These are phyloP conservation scores for Triplophysa dalaica DNA, from an alignment of 2,113 vertebrate species.

Conservation along the genomic window DNA sequence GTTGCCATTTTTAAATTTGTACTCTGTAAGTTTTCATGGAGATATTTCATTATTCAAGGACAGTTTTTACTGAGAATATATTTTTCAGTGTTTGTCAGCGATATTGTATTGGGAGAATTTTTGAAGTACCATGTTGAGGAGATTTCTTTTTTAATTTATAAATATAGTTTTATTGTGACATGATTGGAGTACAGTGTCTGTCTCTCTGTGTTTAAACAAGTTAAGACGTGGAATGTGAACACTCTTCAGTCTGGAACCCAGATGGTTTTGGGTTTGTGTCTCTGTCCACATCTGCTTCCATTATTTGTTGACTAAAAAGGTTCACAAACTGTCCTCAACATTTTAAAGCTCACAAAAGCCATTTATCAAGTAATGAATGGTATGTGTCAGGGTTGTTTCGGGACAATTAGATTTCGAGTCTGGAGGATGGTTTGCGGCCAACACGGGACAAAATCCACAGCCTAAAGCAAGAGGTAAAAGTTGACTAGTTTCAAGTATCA, in stretches of 20 bases:
- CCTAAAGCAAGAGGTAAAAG: no score
- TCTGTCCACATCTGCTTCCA: conserved; percentile 12
- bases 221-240: conserved; percentile 5
- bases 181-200: conserved; percentile 51
- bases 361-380: neutral
- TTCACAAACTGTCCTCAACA: neutral
- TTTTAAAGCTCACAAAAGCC: neutral
- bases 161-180: conserved; percentile 90
- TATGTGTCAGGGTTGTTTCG: neutral
- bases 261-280: conserved; percentile 7
- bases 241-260: conserved; percentile 10
- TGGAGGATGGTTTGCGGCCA: no score
- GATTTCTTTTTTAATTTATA: conserved; percentile 87
- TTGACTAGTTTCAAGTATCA: no score
- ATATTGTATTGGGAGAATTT: conserved; percentile 73
- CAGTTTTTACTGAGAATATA: conserved; percentile 64
- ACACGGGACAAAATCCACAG: no score
- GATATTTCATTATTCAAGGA: conserved; percentile 66
- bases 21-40: conserved; percentile 21
- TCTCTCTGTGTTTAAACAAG: conserved; percentile 3
- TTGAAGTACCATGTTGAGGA: conserved; percentile 72
- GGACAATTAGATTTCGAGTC: neutral
- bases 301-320: neutral
- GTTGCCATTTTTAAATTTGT: conserved; percentile 3
- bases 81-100: conserved; percentile 64